Evolutionary conservation across 2,797 vertebrate genomes (phyloP).

Genomic region (Pseudomugil tenellus): DNA sequence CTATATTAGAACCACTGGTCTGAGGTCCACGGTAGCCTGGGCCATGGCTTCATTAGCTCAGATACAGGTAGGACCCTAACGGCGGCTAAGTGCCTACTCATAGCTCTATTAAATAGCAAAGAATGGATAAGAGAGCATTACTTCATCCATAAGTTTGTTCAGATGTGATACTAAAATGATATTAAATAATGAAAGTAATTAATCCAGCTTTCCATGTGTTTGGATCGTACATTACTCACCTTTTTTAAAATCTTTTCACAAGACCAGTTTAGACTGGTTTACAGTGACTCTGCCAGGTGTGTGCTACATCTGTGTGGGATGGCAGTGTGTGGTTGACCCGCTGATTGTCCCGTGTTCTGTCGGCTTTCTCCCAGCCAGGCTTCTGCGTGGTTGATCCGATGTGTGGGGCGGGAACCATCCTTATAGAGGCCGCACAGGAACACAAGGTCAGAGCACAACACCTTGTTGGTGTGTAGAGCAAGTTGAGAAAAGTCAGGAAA

Average conservation of each 20-base stretch:
- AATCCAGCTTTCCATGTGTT: not conserved
- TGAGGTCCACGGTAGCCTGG: slow-evolving; percentile 92
- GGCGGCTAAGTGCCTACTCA: not conserved
- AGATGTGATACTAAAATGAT: not conserved
- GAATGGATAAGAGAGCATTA: not conserved
- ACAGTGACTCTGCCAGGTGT: not conserved
- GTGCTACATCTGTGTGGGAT: not conserved
- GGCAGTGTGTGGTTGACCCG: not conserved
- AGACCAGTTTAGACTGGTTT: not conserved
- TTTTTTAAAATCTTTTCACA: not conserved
- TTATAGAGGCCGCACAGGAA: slow-evolving; percentile 92
- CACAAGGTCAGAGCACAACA: slow-evolving; percentile 81
- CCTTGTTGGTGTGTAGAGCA: not conserved
- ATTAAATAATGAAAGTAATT: not conserved
- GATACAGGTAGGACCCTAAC: slow-evolving; percentile 80
- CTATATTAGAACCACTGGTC: slow-evolving; percentile 88
- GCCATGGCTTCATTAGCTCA: slow-evolving; percentile 89
- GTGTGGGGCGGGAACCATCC: slow-evolving; percentile 93
- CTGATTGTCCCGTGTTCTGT: slow-evolving; percentile 3
- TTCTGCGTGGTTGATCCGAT: slow-evolving; percentile 91
- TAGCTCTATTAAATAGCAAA: too few species aligned
- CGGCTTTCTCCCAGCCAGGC: slow-evolving; percentile 77
- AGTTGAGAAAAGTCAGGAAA: not conserved
- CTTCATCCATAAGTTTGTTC: not conserved
- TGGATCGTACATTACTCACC: not conserved